phyloP scores from a whole-genome alignment of 2,113 vertebrate species.

The Ailurus styani region DNA sequence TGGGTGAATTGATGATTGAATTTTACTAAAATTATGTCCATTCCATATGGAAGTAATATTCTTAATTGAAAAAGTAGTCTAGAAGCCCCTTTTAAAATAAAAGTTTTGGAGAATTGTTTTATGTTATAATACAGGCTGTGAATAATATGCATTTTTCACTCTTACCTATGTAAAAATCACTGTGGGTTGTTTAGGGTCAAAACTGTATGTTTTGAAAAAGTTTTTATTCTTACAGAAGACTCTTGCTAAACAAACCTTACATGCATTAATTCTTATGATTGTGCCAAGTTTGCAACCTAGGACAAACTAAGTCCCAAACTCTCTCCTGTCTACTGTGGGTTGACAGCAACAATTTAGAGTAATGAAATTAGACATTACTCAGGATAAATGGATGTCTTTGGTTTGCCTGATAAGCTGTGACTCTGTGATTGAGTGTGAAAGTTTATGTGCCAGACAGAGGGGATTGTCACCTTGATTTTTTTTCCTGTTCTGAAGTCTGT shows the following conservation, averaged over 20 bases:
- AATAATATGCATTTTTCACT: not conserved
- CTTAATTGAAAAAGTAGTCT: not conserved
- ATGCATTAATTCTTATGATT: not conserved
- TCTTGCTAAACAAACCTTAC: slow-evolving; percentile 4
- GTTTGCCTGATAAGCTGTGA: slow-evolving; percentile 77
- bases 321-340: slow-evolving; percentile 69
- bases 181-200: not conserved
- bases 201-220: not conserved
- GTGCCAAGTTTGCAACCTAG: slow-evolving; percentile 58
- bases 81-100: not conserved
- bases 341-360: slow-evolving; percentile 74
- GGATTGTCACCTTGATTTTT: slow-evolving; percentile 77
- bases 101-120: not conserved
- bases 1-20: not conserved
- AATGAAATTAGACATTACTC: slow-evolving; percentile 78
- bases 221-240: not conserved
- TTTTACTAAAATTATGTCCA: not conserved
- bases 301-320: slow-evolving; percentile 66
- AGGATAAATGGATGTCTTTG: slow-evolving; percentile 78
- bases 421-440: slow-evolving; percentile 47
- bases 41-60: not conserved
- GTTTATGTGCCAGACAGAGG: slow-evolving; percentile 68
- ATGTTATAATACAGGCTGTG: not conserved
- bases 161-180: not conserved
- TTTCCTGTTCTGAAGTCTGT: slow-evolving; percentile 66